A percentile compares a stretch with the other conserved stretches of the same genome.
These are phyloP conservation scores for Gobio occitaniae DNA, from an alignment of 2,797 vertebrate species.

Conservation along the genomic window DNA sequence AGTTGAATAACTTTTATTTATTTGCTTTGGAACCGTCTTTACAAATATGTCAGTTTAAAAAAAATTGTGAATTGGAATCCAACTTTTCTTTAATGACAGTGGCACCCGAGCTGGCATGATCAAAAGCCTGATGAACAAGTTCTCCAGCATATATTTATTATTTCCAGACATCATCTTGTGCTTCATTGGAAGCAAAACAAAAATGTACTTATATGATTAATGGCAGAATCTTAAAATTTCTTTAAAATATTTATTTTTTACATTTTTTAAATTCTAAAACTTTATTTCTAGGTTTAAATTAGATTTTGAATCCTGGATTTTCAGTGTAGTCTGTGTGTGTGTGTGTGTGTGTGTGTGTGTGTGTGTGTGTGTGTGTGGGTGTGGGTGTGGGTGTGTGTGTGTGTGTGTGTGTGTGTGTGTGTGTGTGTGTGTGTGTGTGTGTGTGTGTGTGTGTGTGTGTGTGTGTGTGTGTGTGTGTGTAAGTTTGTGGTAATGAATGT, in stretches of 20 bases:
- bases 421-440: too few species aligned
- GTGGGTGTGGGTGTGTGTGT: neutral
- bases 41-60: neutral
- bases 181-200: neutral
- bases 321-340: neutral
- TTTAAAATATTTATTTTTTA: neutral
- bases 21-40: neutral
- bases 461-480: too few species aligned
- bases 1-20: neutral
- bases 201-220: neutral
- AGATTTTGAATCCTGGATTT: slow-evolving; percentile 7
- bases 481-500: slow-evolving; percentile 67
- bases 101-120: neutral
- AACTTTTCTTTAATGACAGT: neutral
- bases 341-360: slow-evolving; percentile 4
- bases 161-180: neutral
- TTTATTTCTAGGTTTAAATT: neutral
- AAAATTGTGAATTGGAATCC: neutral
- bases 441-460: too few species aligned
- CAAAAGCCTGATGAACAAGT: neutral
- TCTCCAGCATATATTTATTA: neutral
- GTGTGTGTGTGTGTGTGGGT: neutral
- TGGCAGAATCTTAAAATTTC: neutral
- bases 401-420: too few species aligned
- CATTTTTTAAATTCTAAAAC: neutral